Evolutionary conservation across 2,797 vertebrate species (phyloP).

Genomic region (Arctocebus calabarensis): DNA sequence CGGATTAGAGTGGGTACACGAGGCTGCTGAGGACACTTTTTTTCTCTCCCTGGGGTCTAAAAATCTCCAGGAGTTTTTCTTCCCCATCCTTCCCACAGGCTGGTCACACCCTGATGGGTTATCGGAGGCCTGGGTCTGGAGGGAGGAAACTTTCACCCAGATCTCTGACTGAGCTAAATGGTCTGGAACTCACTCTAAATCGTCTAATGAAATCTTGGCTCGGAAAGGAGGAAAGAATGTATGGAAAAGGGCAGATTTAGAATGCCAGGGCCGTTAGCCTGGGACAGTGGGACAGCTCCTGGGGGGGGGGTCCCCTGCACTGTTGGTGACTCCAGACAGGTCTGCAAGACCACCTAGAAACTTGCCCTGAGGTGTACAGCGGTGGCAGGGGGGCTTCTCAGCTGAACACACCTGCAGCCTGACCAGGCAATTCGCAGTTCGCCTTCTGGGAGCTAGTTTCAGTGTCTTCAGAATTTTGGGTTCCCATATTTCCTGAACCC

Average conservation of each 20-base stretch:
- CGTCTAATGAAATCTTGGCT: slow-evolving; percentile 68
- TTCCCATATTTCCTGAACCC: slow-evolving; percentile 1
- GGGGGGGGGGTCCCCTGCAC: not conserved
- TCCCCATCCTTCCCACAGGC: not conserved
- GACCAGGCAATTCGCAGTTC: not conserved
- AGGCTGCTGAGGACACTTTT: not conserved
- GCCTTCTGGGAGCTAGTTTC: not conserved
- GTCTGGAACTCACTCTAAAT: slow-evolving; percentile 69
- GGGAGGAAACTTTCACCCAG: slow-evolving; percentile 77
- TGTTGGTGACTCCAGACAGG: not conserved
- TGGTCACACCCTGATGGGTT: slow-evolving; percentile 47
- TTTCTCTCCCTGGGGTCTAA: not conserved
- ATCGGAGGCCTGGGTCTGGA: slow-evolving; percentile 54
- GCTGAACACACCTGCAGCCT: not conserved
- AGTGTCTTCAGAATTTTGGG: not conserved
- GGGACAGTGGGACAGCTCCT: not conserved
- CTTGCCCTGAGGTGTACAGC: not conserved
- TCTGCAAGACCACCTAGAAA: slow-evolving; percentile 60
- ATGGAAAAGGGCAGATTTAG: slow-evolving; percentile 72
- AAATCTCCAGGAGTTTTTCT: not conserved
- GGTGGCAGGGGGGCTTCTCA: too few relatives aligned
- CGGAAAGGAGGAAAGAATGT: slow-evolving; percentile 61
- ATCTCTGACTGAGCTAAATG: slow-evolving; percentile 73
- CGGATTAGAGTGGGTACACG: not conserved
- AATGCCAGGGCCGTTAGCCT: not conserved